Conservation (phyloP, 1,140 invertebrate species). For the Thaumetopoea pityocampa region DNA sequence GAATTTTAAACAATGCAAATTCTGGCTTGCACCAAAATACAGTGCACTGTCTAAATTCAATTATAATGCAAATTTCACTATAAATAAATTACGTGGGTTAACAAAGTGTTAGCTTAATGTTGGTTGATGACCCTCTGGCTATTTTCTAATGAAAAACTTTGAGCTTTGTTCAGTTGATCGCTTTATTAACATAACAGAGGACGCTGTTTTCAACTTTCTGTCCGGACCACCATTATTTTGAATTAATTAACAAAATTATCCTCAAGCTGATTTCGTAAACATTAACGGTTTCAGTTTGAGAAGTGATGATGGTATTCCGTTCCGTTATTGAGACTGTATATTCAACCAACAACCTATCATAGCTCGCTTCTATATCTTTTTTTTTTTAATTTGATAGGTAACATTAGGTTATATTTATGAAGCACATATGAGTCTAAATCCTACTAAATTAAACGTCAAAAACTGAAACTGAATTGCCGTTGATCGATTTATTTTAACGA, state of each 20-base stretch:
- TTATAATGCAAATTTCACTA: conserved; percentile 13
- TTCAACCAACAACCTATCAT: too few species aligned
- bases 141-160: conserved; percentile 20
- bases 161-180: conserved; percentile 25
- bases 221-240: conserved; percentile 5
- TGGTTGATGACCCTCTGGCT: conserved; percentile 6
- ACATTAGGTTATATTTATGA: too few species aligned
- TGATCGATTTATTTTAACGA: too few species aligned
- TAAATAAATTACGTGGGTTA: conserved; percentile 6
- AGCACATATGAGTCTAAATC: too few species aligned
- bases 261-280: not conserved
- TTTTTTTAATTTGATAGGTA: too few species aligned
- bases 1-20: too few species aligned
- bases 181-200: conserved; percentile 23
- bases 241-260: conserved; percentile 1
- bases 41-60: conserved; percentile 9
- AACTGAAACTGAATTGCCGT: too few species aligned
- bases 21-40: conserved; percentile 1
- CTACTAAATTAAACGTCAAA: too few species aligned
- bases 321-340: too few species aligned
- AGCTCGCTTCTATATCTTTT: too few species aligned
- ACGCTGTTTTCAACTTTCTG: conserved; percentile 10
- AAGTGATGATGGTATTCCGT: too few species aligned
- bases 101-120: conserved; percentile 18
- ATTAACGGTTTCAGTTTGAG: too few species aligned